Conservation (phyloP, 1,140 invertebrate species). For the Thaumatotibia leucotreta region DNA sequence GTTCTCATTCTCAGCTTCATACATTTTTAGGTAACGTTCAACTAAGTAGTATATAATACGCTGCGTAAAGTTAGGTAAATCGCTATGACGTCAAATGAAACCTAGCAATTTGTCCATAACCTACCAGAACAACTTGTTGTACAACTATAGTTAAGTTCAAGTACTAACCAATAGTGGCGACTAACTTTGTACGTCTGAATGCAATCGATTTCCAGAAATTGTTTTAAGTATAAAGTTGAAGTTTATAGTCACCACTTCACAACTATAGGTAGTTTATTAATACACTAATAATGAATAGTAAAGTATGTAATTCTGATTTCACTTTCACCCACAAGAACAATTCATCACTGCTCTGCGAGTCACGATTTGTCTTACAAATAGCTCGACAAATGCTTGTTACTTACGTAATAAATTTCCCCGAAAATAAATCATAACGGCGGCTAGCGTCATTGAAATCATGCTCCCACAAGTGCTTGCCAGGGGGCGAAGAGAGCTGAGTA, state of each 20-base stretch:
- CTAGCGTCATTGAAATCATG: constrained; percentile 56
- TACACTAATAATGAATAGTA: background rate
- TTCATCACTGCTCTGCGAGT: constrained; percentile 24
- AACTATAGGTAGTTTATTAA: background rate
- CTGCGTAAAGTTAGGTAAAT: background rate
- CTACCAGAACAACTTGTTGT: too few relatives aligned
- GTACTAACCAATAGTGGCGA: too few relatives aligned
- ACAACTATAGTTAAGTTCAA: too few relatives aligned
- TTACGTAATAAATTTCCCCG: constrained; percentile 39
- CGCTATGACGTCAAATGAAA: background rate
- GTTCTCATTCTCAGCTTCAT: too few relatives aligned
- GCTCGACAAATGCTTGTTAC: constrained; percentile 19
- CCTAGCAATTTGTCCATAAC: too few relatives aligned
- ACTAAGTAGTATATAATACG: background rate
- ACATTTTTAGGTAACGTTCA: too few relatives aligned
- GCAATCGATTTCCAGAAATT: too few relatives aligned
- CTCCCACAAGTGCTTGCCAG: constrained; percentile 53
- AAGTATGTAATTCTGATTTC: constrained; percentile 3
- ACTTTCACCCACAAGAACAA: constrained; percentile 14
- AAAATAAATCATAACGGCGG: constrained; percentile 62
- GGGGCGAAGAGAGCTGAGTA: constrained; percentile 26
- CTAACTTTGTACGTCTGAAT: too few relatives aligned
- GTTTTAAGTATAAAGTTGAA: background rate
- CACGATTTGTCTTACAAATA: constrained; percentile 34
- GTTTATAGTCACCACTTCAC: background rate